phyloP scores from a whole-genome alignment of 1,140 invertebrate genomes.

The Anastrepha ludens region DNA sequence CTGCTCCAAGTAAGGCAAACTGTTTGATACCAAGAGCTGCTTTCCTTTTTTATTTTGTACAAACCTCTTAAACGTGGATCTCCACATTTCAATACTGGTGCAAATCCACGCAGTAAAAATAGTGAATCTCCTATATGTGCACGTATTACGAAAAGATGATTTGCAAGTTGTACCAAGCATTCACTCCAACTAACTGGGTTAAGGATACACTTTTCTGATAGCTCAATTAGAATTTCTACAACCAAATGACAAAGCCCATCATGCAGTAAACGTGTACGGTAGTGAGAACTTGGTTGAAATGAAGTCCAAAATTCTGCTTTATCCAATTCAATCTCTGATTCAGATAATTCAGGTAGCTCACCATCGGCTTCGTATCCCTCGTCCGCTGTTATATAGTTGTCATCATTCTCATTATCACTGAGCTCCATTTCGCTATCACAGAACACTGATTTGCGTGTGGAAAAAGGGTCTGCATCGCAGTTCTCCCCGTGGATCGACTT shows the following conservation, averaged over 20 bases:
- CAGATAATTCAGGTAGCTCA: constrained; percentile 68
- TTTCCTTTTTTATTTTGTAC: background rate
- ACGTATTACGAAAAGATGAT: constrained; percentile 68
- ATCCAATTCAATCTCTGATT: constrained; percentile 63
- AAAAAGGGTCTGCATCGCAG: constrained; percentile 67
- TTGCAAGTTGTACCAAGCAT: constrained; percentile 67
- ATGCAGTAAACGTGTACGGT: constrained; percentile 68
- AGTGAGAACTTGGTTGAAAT: constrained; percentile 69
- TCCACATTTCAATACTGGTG: constrained; percentile 64
- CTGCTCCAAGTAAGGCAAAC: too few species aligned
- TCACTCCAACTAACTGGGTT: constrained; percentile 70
- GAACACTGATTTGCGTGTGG: constrained; percentile 66
- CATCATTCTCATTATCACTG: constrained; percentile 66
- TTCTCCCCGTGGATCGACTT: constrained; percentile 64
- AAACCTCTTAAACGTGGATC: constrained; percentile 66
- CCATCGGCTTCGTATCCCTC: constrained; percentile 73
- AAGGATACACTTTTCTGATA: constrained; percentile 65
- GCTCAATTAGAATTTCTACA: constrained; percentile 70
- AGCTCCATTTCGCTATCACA: constrained; percentile 71
- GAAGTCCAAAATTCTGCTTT: constrained; percentile 64
- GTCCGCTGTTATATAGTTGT: constrained; percentile 69
- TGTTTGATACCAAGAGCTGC: too few species aligned
- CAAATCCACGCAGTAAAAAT: constrained; percentile 69
- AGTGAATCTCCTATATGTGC: constrained; percentile 69
- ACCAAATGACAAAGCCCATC: constrained; percentile 70